Base-by-base conservation (phyloP, 1,140 invertebrate species). In the Heliconius nattereri region DNA sequence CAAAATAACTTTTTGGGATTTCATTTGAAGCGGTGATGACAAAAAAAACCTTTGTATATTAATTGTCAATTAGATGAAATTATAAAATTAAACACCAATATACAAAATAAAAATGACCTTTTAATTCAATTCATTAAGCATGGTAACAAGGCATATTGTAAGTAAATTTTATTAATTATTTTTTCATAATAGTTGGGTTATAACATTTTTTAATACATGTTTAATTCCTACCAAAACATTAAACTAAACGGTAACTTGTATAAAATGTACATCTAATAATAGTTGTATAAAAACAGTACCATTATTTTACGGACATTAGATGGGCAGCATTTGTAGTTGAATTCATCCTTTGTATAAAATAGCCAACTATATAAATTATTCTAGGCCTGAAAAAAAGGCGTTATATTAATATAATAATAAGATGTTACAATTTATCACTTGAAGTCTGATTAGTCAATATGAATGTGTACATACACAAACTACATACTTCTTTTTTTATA, bases 61-160 rank as follows among this genome's bases (percentile, higher is more conserved):
- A n/a, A 26, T 13, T 13, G 5, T 13, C 9, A 26, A 26, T 60
- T 9, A 71, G 70, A 83, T 37, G 73, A 73, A 45, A 80, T 49
- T 77, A 80, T 75, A 54, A 87, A 91, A 89, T 88, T 80, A 93
- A 92, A 93, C 85, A 81, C 82, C 79, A 84, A 79, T 86, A 66
- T 92, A 93, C 90, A 94, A 93, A 94, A 94, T 92, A 92, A 94
- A 94, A 93, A 94, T 92, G 89, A 94, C 90, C 87, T 93, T 93
- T 94, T 93, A 94, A 88, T 92, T 94, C 89, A 92, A 92, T 93
- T 93, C 87, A 91, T 91, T 88, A 92, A 93, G 92, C 90, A 89
- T 91, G 92, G 90, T 93, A 94, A 93, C 92, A 92, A 93, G 91
- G 89, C 93, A 93, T 93, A 93, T 92, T 90, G 86, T 92, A 91